Conservation (phyloP, 2,888 invertebrate species). For the Spisula solida region DNA sequence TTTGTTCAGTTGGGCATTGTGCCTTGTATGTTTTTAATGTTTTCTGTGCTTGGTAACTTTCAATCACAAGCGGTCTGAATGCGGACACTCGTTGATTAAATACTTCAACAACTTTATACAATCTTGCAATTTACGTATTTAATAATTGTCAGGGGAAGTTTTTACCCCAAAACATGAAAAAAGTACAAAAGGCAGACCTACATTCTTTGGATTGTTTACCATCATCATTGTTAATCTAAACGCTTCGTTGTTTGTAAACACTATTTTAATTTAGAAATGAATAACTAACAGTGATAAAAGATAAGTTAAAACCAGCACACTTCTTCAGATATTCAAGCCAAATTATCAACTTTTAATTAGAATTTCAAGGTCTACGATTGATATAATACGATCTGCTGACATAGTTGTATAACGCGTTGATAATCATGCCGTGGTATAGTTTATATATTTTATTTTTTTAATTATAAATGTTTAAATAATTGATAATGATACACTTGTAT, state of each 20-base stretch:
- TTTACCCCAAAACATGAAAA: background rate
- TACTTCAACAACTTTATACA: background rate
- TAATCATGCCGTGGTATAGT: no score
- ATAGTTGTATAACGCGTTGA: no score
- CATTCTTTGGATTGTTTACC: background rate
- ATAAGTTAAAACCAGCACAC: background rate
- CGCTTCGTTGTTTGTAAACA: background rate
- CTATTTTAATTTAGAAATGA: background rate
- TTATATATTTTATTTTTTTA: no score
- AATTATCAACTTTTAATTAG: background rate
- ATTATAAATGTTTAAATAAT: no score
- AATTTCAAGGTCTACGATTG: background rate
- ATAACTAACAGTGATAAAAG: background rate
- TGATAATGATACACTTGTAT: no score
- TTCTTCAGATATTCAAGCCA: conserved; percentile 9
- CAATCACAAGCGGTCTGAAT: background rate
- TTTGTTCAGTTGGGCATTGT: no score
- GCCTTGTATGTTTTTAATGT: no score
- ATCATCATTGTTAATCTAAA: background rate
- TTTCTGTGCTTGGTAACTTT: no score
- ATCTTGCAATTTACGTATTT: background rate
- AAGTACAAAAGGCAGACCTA: background rate
- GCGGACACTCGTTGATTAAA: background rate
- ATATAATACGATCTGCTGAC: background rate
- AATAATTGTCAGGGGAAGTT: no score